phyloP scores from a whole-genome alignment of 1,140 invertebrate genomes.

The Cyphomyrmex costatus region DNA sequence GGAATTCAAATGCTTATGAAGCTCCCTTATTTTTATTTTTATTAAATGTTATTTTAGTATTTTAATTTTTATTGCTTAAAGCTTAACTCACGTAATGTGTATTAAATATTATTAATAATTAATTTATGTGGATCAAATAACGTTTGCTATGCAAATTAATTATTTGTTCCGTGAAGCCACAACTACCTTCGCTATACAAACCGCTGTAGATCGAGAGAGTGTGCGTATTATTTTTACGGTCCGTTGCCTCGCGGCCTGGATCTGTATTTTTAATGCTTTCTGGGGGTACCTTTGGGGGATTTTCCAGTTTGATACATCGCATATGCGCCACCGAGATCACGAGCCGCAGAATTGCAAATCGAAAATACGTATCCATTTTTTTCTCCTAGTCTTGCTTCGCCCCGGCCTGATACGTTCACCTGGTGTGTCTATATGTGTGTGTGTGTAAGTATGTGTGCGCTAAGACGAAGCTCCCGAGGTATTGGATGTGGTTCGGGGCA shows the following conservation, averaged over 20 bases:
- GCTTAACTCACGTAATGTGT: not conserved
- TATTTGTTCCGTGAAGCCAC: not conserved
- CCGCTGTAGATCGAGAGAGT: not conserved
- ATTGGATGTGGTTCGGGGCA: slow-evolving; percentile 74
- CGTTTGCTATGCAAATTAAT: not conserved
- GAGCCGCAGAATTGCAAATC: slow-evolving; percentile 49
- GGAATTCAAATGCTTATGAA: slow-evolving; percentile 22
- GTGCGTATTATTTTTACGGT: slow-evolving; percentile 35
- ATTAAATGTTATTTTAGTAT: not conserved
- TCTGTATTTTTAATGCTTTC: slow-evolving; percentile 52
- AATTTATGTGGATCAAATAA: not conserved
- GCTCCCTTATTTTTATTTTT: not conserved
- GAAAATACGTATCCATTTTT: slow-evolving; percentile 62
- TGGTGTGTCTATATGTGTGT: not conserved
- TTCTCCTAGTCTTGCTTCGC: slow-evolving; percentile 18
- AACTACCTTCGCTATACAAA: not conserved
- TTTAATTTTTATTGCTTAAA: not conserved
- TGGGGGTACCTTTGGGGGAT: slow-evolving; percentile 9
- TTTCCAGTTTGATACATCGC: slow-evolving; percentile 58
- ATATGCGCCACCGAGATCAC: slow-evolving; percentile 42
- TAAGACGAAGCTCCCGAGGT: slow-evolving; percentile 60
- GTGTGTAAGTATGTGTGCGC: not conserved
- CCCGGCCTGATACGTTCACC: not conserved
- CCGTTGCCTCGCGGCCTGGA: slow-evolving; percentile 22
- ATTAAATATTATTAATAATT: slow-evolving; percentile 1